These are phyloP conservation scores for Isichthys henryi DNA, from an alignment of 2,113 vertebrate species.

Conservation along the genomic window DNA sequence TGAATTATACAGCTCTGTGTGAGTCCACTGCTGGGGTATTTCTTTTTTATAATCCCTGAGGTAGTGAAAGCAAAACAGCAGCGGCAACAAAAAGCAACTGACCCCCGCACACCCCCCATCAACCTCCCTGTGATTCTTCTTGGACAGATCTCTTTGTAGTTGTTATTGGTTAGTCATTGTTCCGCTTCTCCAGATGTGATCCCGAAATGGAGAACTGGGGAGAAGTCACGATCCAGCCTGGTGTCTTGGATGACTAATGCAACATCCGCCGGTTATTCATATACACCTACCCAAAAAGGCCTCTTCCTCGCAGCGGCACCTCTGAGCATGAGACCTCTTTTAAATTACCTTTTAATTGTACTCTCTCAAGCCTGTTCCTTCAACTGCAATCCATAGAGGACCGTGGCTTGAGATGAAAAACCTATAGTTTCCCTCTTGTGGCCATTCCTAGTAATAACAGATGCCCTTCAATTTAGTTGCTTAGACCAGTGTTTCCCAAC, in stretches of 20 bases:
- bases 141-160: neutral
- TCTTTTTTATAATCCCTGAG: neutral
- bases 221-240: neutral
- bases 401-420: neutral
- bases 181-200: neutral
- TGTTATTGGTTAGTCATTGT: neutral
- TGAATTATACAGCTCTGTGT: neutral
- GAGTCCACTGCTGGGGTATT: neutral
- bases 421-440: neutral
- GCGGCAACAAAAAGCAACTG: neutral
- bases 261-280: neutral
- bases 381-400: neutral
- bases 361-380: neutral
- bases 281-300: neutral
- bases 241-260: neutral
- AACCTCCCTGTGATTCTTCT: neutral
- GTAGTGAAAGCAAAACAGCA: conserved; percentile 2
- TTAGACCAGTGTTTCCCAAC: too few species aligned
- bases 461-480: neutral
- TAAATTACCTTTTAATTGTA: neutral
- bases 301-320: neutral
- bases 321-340: neutral
- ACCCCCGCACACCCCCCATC: neutral
- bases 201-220: neutral
- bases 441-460: neutral